Evolutionary conservation across 2,888 invertebrate species (phyloP).

Genomic region (Drosophila ustulata): DNA sequence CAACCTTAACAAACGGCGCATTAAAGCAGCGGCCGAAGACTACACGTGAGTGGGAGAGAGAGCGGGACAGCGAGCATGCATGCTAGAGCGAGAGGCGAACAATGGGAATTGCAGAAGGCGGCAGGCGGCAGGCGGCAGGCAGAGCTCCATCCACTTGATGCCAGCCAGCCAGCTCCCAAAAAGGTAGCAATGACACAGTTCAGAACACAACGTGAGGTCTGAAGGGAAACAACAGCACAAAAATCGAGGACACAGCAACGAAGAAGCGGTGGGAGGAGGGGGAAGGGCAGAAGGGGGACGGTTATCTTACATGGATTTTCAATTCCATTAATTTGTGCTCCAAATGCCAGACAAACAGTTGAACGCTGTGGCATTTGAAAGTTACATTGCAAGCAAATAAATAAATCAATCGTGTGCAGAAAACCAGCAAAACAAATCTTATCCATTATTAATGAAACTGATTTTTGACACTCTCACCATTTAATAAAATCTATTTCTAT

Average conservation of each 20-base stretch:
- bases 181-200: slow-evolving; percentile 37
- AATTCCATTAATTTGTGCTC: slow-evolving; percentile 33
- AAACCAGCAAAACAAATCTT: background rate
- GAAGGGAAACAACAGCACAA: background rate
- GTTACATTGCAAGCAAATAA: background rate
- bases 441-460: background rate
- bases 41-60: background rate
- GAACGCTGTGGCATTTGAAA: background rate
- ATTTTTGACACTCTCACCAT: no score
- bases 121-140: slow-evolving; percentile 14
- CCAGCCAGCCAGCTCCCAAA: slow-evolving; percentile 9
- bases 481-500: no score
- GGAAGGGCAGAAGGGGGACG: background rate
- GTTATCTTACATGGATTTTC: slow-evolving; percentile 28
- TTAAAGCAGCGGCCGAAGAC: slow-evolving; percentile 19
- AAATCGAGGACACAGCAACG: no score
- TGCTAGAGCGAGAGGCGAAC: slow-evolving; percentile 10
- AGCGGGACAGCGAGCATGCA: background rate
- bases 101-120: slow-evolving; percentile 25
- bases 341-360: slow-evolving; percentile 1
- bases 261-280: background rate
- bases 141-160: slow-evolving; percentile 27
- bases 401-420: background rate
- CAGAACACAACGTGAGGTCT: slow-evolving; percentile 1
- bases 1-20: slow-evolving; percentile 52